Base-by-base conservation (phyloP, 2,113 vertebrate species). In the Petroica traversi region DNA sequence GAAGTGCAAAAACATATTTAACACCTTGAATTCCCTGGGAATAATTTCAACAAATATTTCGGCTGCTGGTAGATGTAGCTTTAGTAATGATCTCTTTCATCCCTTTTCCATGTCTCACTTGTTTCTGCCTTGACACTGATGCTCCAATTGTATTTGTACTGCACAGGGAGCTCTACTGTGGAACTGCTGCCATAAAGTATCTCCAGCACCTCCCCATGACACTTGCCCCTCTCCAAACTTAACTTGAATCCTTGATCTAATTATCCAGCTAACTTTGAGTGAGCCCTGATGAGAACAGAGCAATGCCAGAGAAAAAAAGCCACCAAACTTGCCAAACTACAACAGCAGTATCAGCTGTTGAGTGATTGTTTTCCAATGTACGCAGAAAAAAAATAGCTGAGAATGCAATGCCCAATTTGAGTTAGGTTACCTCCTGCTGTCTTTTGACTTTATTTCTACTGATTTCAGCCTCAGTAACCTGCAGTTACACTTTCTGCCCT, bases 51-150 rank as follows among this genome's bases (percentile, higher is more conserved):
- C 66, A 67, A 78, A 67, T 78, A 74, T 23, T 55, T 59, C 43
- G 12, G 40, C 40, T 64, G 36, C 25, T 75, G 48, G 43, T 26
- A 91, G 28, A 38, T 43, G 23, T 51, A 87, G 28, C 24, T 83
- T 63, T 49, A 72, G 28, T 25, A 75, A 82, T 6, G n/a, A 82
- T 20, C 12, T 55, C 28, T 31, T 48, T 1, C 11, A n/a, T 26
- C 36, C 1, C 8, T 54, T 19, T 26, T 13, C n/a, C 19, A 24
- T 2, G 5, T 62, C 58, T 25, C 29, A 22, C 0, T 0, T 3
- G 2, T 45, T 83, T 80, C 41, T 93, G 75, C 46, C 69, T 77
- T n/a, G 26, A 63, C 8, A 1, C 0, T 43, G 41, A 78, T 36
- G 34, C 25, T 49, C 61, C 46, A 63, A 3, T n/a, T n/a, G n/a